Evolutionary conservation across 2,113 vertebrate species (phyloP).

Genomic region (Passer montanus): DNA sequence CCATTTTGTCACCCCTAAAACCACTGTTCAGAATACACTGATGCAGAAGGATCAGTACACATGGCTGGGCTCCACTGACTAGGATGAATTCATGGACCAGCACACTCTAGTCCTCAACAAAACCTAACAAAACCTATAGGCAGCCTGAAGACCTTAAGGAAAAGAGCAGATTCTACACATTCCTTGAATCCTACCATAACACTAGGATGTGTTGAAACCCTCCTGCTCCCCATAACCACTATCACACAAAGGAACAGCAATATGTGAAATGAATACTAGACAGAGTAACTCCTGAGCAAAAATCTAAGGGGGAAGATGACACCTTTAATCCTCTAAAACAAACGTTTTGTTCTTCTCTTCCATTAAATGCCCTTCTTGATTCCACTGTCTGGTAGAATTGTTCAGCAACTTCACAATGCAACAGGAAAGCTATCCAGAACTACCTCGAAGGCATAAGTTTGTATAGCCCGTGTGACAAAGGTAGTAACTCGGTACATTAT

Average conservation of each 20-base stretch:
- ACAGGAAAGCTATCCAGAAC: neutral
- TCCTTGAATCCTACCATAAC: neutral
- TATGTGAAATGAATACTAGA: neutral
- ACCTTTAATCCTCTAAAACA: neutral
- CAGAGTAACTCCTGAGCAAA: neutral
- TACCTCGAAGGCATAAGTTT: neutral
- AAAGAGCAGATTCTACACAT: neutral
- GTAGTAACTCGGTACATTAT: neutral
- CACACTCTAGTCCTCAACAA: neutral
- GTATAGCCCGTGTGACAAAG: neutral
- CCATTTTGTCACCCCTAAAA: neutral
- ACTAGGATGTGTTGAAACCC: neutral
- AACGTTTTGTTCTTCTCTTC: neutral
- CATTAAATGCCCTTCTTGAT: neutral
- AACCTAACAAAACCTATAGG: neutral
- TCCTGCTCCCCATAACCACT: neutral
- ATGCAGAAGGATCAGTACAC: neutral
- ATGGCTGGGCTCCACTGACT: neutral
- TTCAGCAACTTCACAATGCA: neutral
- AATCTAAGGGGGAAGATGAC: neutral
- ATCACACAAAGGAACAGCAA: neutral
- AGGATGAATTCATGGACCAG: neutral
- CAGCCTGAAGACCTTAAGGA: neutral
- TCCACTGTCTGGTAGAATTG: neutral
- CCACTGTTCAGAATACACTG: neutral